Base-by-base conservation (phyloP, 1,140 invertebrate genomes). In the Pseudoatta argentina region DNA sequence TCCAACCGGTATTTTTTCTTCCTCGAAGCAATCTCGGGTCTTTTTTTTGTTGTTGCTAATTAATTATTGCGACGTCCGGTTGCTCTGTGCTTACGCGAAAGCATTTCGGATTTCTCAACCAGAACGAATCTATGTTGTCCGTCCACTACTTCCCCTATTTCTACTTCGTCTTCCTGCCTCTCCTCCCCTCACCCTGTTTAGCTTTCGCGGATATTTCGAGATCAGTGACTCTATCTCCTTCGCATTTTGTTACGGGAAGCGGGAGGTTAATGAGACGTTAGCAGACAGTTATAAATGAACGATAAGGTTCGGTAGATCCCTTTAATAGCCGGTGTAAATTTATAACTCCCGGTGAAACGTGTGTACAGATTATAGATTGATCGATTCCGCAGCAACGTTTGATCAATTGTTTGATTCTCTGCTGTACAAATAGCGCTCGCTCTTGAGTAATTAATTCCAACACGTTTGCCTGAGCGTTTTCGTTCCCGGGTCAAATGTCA, bases 281-380 rank as follows among this genome's bases (percentile, higher is more conserved):
- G 89, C 88, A 72, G 86, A 89, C 86, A 90, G 88, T 87, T 89
- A 90, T 87, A 89, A 90, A 90, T 89, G 88, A 90, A 81, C 88
- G 88, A 89, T 89, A 90, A 89, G 86, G 69, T 82, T 48, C 44
- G 64, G 87, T 48, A 53, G 85, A 87, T 89, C 83, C 73, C 86
- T 89, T 85, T 89, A 90, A 90, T 75, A 78, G 89, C 71, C 59
- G 88, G 86, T 90, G 88, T 73, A 89, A 89, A 90, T 90, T 90
- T 89, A 90, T 85, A 73, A 75, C 39, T 57, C 76, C 55, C 53
- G 57, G 39, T 44, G 75, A 78, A 67, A 64, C 76, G 87, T 71
- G 57, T 16, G 71, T 57, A 72, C 83, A 27, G 59, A 53, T 89
- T 86, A 86, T 82, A 72, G 87, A 89, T 89, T 87, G 88, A 89